Evolutionary conservation across 2,888 invertebrate genomes (phyloP), one percentile per base, ranked within the genome.

Genomic region (Uloborus plumipes): DNA sequence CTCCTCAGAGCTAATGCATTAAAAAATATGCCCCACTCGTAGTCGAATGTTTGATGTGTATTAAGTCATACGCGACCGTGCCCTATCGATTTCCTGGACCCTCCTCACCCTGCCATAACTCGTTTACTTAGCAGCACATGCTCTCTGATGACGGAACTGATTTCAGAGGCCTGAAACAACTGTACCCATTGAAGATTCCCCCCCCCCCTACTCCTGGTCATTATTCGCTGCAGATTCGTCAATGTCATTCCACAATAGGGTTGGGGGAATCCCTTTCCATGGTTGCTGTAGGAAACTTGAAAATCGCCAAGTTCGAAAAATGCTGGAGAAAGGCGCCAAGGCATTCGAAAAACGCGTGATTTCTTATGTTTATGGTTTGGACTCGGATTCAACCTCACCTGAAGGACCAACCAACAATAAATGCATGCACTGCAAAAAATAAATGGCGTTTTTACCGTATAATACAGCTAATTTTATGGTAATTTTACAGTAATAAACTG

Each of bases 121-220:
- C 70, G 70, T 81, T 81, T 81, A 70, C 79, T 62, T 64, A 53
- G 69, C 22, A 53, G 61, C 79, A 70, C 71, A 78, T 31, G 74
- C 70, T 74, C 39, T 39, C 15, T 70, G 74, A 73, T 80, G 67
- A 74, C 67, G 73, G 51, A 74, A 65, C 69, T 64, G 74, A 70
- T 74, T 74, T 31, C 55, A 20, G 51, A 74, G 55, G 47, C 55
- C 69, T 73, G 66, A 73, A 80, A 73, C 73, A 73, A 69, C 73
- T 78, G 47, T 62, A 31, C 66, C 55, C 69, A 61, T n/a, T 49
- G 67, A 67, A 74, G n/a, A 50, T 31, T 31, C 53, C 49, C 65
- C 67, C 2, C 11, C 50, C 53, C 49, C 65, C 67, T 6, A 16
- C 62, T 51, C 58, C 47, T 20, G 51, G 26, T 47, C 49, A 61